Evolutionary conservation across 2,888 invertebrate species (phyloP), one percentile per base, ranked within the genome.

Genomic region (Endotricha flammealis): DNA sequence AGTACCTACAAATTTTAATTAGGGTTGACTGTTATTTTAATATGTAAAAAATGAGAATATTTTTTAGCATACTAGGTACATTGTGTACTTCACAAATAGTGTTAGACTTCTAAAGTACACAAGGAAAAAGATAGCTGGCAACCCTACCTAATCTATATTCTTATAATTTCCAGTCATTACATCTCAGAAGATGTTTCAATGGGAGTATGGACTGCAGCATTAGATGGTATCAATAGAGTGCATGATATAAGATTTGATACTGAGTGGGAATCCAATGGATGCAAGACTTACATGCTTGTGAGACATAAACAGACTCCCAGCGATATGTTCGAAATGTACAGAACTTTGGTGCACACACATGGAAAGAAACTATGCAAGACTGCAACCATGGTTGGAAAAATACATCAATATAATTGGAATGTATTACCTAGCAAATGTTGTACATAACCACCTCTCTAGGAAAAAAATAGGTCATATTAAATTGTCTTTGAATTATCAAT

Each of bases 211-310:
- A 86, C 98, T 23, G 92, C 96, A 1, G 91, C 97, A 1, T 76
- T 97, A 12, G 89, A 90, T 23, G 90, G 93, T 40, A 90, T 98
- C 10, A 91, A 95, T 46, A 89, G 96, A 54, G 90, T 94, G 27
- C 99, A 99, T 66, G 98, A 98, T 59, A 87, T 91, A 0, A 90
- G 97, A 35, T 99, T 99, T 69, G 98, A 99, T 67, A 99, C 99
- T 0, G 96, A 97, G 64, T 97, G 93, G 86, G 90, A 88, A 54
- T 95, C 97, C 0, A 88, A 98, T 46, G 98, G 98, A 1, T 99
- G 99, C 64, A 90, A 90, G 8, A 92, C 95, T 53, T 87, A 90
- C 38, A 95, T 97, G 79, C 76, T 99, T 10, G 90, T 99, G 2
- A 91, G 94, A 8, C 99, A 99, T 70, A 98, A 98, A 71, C 92